A percentile compares a stretch with the other conserved stretches of the same genome.
Conservation (phyloP, 23 tunicate genomes). For the Clavelina lepadiformis region DNA sequence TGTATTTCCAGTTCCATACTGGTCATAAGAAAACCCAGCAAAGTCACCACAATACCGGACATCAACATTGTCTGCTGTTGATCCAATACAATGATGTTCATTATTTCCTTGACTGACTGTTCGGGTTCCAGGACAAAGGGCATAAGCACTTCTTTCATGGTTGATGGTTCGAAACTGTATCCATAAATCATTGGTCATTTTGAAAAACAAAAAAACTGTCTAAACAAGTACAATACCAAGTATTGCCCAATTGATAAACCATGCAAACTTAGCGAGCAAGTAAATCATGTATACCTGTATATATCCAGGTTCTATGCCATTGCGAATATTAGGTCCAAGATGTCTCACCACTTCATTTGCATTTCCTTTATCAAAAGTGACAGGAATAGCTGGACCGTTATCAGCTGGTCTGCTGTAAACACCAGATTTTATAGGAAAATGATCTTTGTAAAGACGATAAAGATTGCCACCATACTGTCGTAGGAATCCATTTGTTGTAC, state of each 20-base stretch:
- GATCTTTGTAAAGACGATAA: constrained; percentile 20
- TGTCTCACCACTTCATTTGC: background rate
- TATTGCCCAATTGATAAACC: too few relatives aligned
- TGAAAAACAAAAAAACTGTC: too few relatives aligned
- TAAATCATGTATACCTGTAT: constrained; percentile 37
- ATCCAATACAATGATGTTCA: constrained; percentile 15
- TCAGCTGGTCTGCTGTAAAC: background rate
- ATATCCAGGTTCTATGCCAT: constrained; percentile 28
- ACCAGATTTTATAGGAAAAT: constrained; percentile 29
- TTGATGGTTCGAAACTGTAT: constrained; percentile 11
- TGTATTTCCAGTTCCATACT: constrained; percentile 5
- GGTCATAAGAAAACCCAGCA: constrained; percentile 1
- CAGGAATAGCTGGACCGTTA: constrained; percentile 55
- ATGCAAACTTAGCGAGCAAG: too few relatives aligned
- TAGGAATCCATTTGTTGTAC: constrained; percentile 34
- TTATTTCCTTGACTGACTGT: background rate
- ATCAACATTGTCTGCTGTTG: constrained; percentile 8
- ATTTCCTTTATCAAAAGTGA: constrained; percentile 43
- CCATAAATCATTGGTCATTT: background rate
- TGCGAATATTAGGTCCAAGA: constrained; percentile 19
- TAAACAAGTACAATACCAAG: too few relatives aligned
- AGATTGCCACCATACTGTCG: constrained; percentile 38
- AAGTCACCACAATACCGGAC: constrained; percentile 10
- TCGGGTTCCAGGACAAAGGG: constrained; percentile 4
- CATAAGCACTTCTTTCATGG: constrained; percentile 13